phyloP scores from a whole-genome alignment of 2,888 invertebrate genomes.

The Petrolisthes cinctipes region DNA sequence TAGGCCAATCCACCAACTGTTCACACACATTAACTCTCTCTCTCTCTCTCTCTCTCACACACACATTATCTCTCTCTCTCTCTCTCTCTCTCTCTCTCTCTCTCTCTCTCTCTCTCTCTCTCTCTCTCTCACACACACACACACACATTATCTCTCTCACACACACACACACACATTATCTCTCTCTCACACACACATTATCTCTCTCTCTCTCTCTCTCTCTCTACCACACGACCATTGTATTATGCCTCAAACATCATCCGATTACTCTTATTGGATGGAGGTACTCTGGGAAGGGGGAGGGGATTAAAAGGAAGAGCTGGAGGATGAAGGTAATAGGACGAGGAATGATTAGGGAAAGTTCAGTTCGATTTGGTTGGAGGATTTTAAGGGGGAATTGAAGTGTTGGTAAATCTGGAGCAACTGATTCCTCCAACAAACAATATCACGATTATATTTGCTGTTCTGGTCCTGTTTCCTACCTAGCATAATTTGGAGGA shows the following conservation, averaged over 20 bases:
- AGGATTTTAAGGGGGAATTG: background rate
- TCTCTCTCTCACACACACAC: background rate
- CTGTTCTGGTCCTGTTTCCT: no score
- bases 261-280: background rate
- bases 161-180: slow-evolving; percentile 9
- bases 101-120: background rate
- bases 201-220: background rate
- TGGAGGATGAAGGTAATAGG: background rate
- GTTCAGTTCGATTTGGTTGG: background rate
- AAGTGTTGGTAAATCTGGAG: no score
- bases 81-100: background rate
- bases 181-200: background rate
- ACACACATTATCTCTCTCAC: no score
- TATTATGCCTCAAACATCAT: background rate
- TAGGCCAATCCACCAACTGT: no score
- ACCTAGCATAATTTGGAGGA: no score
- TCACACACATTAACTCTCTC: background rate
- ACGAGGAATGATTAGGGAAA: background rate
- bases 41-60: background rate
- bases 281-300: background rate
- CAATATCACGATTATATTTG: no score
- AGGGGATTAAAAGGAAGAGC: background rate
- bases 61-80: background rate
- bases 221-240: background rate
- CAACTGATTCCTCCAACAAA: no score